phyloP scores from a whole-genome alignment of 2,797 vertebrate genomes.

The Syngnathus acus region DNA sequence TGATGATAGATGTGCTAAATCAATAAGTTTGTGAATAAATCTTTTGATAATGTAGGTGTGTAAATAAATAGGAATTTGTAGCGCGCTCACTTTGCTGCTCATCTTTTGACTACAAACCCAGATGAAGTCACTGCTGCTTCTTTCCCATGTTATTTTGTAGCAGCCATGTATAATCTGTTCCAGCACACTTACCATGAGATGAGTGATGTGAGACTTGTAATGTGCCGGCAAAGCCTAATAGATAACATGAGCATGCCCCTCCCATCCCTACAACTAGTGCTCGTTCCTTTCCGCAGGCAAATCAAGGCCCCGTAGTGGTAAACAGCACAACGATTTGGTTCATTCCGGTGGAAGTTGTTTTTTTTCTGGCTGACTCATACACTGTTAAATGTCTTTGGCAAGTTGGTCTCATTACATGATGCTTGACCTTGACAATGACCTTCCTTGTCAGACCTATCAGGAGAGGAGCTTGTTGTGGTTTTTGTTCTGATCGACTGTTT shows the following conservation, averaged over 20 bases:
- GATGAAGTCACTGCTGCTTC: slow-evolving; percentile 13
- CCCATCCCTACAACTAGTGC: slow-evolving; percentile 4
- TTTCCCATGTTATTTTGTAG: slow-evolving; percentile 26
- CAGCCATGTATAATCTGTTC: slow-evolving; percentile 65
- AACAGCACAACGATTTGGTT: slow-evolving; percentile 55
- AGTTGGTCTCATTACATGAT: slow-evolving; percentile 39
- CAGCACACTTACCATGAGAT: slow-evolving; percentile 67
- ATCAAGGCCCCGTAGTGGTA: slow-evolving; percentile 51
- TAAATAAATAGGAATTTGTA: slow-evolving; percentile 63
- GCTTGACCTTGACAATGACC: slow-evolving; percentile 46
- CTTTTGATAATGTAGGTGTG: slow-evolving; percentile 48
- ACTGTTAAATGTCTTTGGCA: slow-evolving; percentile 36
- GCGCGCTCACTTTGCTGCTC: slow-evolving; percentile 51
- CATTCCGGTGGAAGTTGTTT: slow-evolving; percentile 48
- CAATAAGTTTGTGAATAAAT: slow-evolving; percentile 53
- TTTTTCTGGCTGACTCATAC: slow-evolving; percentile 30
- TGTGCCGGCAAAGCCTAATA: slow-evolving; percentile 62
- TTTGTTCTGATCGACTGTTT: slow-evolving; percentile 45
- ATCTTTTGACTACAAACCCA: slow-evolving; percentile 52
- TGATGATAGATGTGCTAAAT: slow-evolving; percentile 20
- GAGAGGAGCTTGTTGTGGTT: slow-evolving; percentile 22
- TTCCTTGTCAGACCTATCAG: slow-evolving; percentile 40
- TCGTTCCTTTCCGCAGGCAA: slow-evolving; percentile 29
- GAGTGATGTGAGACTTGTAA: slow-evolving; percentile 60
- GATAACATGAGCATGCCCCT: slow-evolving; percentile 57